Evolutionary conservation across 1,140 invertebrate genomes (phyloP).

Genomic region (Pteromalus puparum): DNA sequence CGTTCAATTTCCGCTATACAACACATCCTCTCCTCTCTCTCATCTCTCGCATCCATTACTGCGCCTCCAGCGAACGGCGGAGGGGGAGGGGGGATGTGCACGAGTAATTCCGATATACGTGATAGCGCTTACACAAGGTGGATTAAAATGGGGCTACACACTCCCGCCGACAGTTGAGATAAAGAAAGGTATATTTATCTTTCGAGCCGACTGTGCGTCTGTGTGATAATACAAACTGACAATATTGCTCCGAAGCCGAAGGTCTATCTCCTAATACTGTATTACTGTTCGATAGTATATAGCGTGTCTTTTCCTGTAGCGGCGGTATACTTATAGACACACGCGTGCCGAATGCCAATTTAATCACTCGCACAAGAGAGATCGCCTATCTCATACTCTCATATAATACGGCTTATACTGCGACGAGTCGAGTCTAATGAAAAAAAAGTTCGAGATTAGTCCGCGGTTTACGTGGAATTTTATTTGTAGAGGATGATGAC

Average conservation of each 20-base stretch:
- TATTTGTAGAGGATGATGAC: neutral
- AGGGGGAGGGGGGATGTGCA: neutral
- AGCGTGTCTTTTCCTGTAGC: no score
- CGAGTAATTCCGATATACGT: conserved; percentile 16
- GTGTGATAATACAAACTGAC: no score
- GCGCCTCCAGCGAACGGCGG: no score
- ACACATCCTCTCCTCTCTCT: no score
- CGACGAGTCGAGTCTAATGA: neutral
- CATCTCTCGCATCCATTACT: no score
- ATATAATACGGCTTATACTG: neutral
- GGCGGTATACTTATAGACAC: no score
- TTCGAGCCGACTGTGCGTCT: neutral
- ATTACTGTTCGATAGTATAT: no score
- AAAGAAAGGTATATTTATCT: neutral
- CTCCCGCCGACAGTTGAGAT: neutral
- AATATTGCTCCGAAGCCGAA: no score
- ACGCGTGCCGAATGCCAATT: neutral
- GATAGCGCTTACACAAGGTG: conserved; percentile 16
- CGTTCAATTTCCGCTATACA: neutral
- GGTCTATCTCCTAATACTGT: no score
- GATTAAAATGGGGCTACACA: neutral
- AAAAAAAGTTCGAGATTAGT: neutral
- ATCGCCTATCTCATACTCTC: neutral
- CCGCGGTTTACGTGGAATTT: neutral
- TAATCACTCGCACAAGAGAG: neutral